Conservation (phyloP, 1,140 invertebrate species). For the Diabrotica virgifera region DNA sequence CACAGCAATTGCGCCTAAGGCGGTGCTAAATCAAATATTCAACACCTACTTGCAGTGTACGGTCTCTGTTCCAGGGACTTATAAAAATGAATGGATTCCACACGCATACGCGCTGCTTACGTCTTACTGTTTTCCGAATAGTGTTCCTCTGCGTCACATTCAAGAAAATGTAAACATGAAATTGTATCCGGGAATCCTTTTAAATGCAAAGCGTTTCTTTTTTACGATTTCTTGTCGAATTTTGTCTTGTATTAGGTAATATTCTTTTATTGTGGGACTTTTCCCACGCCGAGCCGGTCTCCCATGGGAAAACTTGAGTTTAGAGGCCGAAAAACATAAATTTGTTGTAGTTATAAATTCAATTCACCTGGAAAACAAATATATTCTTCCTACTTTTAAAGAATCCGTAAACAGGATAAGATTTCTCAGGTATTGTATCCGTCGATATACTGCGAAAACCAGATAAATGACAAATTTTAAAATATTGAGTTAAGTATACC, state of each 20-base stretch:
- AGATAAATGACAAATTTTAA: too few species aligned
- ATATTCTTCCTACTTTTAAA: too few species aligned
- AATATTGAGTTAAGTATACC: too few species aligned
- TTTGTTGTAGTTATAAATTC: too few species aligned
- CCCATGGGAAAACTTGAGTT: too few species aligned
- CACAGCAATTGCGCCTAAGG: constrained; percentile 18
- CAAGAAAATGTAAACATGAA: constrained; percentile 11
- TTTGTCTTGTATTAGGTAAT: constrained; percentile 2
- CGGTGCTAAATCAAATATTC: constrained; percentile 19
- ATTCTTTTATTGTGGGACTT: constrained; percentile 2
- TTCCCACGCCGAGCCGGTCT: neutral
- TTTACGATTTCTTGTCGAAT: constrained; percentile 4
- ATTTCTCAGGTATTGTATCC: too few species aligned
- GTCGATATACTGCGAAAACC: too few species aligned
- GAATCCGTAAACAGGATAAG: too few species aligned
- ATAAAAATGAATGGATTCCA: constrained; percentile 18
- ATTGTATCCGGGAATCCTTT: constrained; percentile 4
- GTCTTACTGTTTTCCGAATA: neutral
- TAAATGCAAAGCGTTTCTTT: constrained; percentile 5
- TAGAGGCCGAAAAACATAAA: too few species aligned
- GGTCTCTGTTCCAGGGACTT: neutral
- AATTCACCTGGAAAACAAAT: too few species aligned
- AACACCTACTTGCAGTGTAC: constrained; percentile 12
- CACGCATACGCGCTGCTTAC: neutral
- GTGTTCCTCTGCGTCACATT: constrained; percentile 1